Conservation (phyloP, 2,797 vertebrate genomes). For the Pseudocheirus occidentalis region DNA sequence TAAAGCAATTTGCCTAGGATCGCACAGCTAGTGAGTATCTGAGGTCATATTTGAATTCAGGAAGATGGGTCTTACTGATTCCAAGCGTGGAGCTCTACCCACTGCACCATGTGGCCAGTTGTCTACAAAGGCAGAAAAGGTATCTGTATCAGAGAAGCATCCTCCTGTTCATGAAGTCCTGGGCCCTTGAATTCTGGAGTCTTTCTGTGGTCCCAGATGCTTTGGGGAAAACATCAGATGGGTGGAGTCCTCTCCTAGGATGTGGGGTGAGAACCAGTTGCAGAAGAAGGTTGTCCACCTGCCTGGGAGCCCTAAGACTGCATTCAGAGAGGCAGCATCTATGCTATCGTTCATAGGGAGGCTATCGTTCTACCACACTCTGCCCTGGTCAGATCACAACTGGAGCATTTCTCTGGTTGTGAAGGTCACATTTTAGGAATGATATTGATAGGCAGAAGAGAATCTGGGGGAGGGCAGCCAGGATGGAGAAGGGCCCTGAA, state of each 20-base stretch:
- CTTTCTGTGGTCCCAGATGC: background rate
- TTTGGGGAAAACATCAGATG: background rate
- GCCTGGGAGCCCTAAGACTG: too few relatives aligned
- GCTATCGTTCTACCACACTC: background rate
- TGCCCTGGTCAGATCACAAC: background rate
- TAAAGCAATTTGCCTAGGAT: background rate
- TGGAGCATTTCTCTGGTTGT: background rate
- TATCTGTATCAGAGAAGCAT: background rate
- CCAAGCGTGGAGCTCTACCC: background rate
- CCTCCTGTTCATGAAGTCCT: background rate
- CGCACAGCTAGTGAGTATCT: background rate
- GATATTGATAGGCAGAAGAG: background rate
- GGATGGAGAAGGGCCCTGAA: background rate
- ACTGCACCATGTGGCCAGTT: background rate
- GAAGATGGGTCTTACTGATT: background rate
- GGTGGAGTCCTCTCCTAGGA: background rate
- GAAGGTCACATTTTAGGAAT: background rate
- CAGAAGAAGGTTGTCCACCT: background rate
- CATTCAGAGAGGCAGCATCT: background rate
- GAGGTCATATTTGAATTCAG: background rate
- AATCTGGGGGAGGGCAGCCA: background rate
- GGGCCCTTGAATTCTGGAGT: background rate
- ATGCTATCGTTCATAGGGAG: background rate
- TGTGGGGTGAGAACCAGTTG: background rate
- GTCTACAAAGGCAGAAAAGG: background rate